phyloP scores from a whole-genome alignment of 2,797 vertebrate species.

The Hozukius guyotensis region DNA sequence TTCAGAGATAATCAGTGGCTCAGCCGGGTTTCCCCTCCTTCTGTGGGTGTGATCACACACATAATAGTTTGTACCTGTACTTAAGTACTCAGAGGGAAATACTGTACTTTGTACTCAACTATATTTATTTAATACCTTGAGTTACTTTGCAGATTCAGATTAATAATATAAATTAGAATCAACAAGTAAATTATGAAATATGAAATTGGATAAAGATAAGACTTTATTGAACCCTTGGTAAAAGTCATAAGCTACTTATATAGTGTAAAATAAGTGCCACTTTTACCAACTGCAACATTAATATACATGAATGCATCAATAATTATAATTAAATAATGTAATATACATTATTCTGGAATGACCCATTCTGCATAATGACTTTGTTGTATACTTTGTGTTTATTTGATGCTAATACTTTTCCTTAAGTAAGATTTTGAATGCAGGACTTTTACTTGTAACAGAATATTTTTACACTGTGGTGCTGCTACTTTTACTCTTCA shows the following conservation, averaged over 20 bases:
- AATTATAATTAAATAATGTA: neutral
- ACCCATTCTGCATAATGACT: neutral
- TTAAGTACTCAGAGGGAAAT: neutral
- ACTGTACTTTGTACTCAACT: neutral
- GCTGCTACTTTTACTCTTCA: neutral
- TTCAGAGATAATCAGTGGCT: neutral
- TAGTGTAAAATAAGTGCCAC: neutral
- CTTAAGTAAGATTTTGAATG: neutral
- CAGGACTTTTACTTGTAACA: too few species aligned
- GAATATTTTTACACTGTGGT: neutral
- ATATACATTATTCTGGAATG: neutral
- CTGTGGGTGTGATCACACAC: conserved; percentile 15
- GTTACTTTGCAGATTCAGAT: neutral
- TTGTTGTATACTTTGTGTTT: neutral
- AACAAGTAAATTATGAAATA: neutral
- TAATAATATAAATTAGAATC: neutral
- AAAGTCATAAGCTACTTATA: neutral
- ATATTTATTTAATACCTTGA: neutral
- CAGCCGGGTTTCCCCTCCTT: conserved; percentile 13
- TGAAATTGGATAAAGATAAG: neutral
- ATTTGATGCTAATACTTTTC: neutral
- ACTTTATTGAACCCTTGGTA: neutral
- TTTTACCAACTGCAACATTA: neutral
- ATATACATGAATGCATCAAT: neutral
- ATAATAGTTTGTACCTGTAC: neutral